Conservation (phyloP, 2,888 invertebrate species). For the Plagiodera versicolora region DNA sequence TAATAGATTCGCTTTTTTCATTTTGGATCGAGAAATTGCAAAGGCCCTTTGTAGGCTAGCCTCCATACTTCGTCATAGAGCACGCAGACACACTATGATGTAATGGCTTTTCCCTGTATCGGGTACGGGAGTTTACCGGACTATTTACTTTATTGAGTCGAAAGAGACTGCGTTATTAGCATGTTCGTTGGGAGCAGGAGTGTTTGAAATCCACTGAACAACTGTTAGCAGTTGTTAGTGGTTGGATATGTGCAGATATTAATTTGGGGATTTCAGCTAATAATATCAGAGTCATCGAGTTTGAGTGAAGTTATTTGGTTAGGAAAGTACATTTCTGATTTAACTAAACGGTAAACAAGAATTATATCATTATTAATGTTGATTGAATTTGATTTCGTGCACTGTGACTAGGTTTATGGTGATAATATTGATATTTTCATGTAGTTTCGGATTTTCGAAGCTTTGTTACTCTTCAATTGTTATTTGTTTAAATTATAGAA, state of each 20-base stretch:
- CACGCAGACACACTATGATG: constrained; percentile 4
- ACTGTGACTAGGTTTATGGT: no score
- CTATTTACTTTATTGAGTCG: constrained; percentile 28
- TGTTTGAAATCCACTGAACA: neutral
- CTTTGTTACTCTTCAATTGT: no score
- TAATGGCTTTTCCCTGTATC: constrained; percentile 26
- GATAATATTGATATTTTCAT: no score
- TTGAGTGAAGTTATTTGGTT: no score
- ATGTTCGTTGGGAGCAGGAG: constrained; percentile 16
- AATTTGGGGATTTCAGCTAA: neutral
- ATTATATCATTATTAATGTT: no score
- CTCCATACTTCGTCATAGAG: neutral
- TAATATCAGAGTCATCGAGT: neutral
- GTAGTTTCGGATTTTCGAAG: no score
- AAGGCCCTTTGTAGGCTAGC: constrained; percentile 11
- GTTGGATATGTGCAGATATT: neutral
- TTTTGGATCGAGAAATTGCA: constrained; percentile 8
- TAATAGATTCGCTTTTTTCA: constrained; percentile 9
- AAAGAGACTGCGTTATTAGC: constrained; percentile 24
- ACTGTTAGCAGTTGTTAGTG: constrained; percentile 1
- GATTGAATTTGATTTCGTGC: no score
- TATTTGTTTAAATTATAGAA: no score
- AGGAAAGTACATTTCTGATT: no score
- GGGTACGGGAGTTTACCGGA: constrained; percentile 16
- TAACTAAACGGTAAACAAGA: no score